Base-by-base conservation (phyloP, 1,140 invertebrate genomes). In the Physella acuta region DNA sequence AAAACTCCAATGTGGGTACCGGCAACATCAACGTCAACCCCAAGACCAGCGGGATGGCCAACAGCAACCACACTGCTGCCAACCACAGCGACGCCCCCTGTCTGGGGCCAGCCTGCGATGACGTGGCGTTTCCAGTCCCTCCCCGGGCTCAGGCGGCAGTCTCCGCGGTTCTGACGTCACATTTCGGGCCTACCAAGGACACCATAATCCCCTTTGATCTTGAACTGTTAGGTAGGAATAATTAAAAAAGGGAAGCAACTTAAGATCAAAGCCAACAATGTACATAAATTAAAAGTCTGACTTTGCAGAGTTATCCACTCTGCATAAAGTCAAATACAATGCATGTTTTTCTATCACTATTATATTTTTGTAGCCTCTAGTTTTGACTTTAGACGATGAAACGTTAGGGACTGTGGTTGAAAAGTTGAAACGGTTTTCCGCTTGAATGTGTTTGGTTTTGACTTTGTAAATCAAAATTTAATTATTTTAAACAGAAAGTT, bases 141-240 rank as follows among this genome's bases (percentile, higher is more conserved):
- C 17, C 53, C 16, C 20, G 39, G 8, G 26, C 72, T 14, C 73
- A 73, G 56, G 75, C 75, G 24, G 75, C 75, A 3, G 34, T 71
- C 26, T 72, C 73, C 2, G 68, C 75, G 4, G 73, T 77, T 3
- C 71, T 72, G 11, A 77, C 75, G 2, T 51, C 68, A 67, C 75
- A 77, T 53, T 77, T 77, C 33, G 75, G 75, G 1, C 75, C 75
- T 0, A 64, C 68, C 51, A 75, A 75, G 63, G 70, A 77, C 28
- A 51, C 59, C 28, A 77, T 77, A 26, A 55, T 77, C 4, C 73
- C 75, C 24, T 77, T 77, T 58, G 73, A 77, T 56, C 52, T 75
- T 2, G 70, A 72, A 31, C 70, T 77, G 14, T 60, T 73, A 14
- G 66, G 66, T 68, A 55, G 49, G 53, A 16, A 17, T 39, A 36